phyloP scores from a whole-genome alignment of 2,113 vertebrate species.

The Barbus barbus region DNA sequence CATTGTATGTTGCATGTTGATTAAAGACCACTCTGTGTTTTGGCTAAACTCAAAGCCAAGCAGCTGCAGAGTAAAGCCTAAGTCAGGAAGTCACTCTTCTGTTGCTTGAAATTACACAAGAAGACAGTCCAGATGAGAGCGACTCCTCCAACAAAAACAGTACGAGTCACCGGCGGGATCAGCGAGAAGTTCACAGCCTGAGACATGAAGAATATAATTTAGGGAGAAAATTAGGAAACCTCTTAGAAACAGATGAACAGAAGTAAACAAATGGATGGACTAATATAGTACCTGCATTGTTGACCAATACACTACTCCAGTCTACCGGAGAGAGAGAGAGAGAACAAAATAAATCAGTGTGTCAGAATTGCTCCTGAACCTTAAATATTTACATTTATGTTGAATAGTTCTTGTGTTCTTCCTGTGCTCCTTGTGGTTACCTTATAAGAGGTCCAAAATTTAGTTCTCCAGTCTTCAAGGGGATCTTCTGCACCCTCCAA shows the following conservation, averaged over 20 bases:
- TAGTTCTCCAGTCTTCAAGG: slow-evolving; percentile 75
- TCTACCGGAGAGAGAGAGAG: slow-evolving; percentile 58
- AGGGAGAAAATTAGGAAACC: background rate
- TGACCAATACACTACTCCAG: slow-evolving; percentile 77
- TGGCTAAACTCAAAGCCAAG: background rate
- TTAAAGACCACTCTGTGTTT: background rate
- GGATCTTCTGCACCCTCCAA: slow-evolving; percentile 74
- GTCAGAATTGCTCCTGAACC: background rate
- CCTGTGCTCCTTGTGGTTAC: slow-evolving; percentile 48
- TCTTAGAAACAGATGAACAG: background rate
- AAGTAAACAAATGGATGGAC: background rate
- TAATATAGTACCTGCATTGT: slow-evolving; percentile 72
- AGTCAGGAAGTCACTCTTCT: slow-evolving; percentile 34
- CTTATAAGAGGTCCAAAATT: slow-evolving; percentile 80
- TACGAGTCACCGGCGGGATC: slow-evolving; percentile 75
- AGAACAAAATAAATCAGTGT: slow-evolving; percentile 17
- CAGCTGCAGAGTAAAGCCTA: background rate
- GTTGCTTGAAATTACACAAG: slow-evolving; percentile 74
- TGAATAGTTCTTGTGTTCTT: background rate
- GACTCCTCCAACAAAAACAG: slow-evolving; percentile 72
- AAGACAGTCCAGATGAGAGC: slow-evolving; percentile 74
- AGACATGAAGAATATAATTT: background rate
- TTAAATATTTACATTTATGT: background rate
- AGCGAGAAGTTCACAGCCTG: slow-evolving; percentile 78
- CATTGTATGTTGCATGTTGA: background rate